phyloP scores from a whole-genome alignment of 2,113 vertebrate species.

The Ascaphus truei region DNA sequence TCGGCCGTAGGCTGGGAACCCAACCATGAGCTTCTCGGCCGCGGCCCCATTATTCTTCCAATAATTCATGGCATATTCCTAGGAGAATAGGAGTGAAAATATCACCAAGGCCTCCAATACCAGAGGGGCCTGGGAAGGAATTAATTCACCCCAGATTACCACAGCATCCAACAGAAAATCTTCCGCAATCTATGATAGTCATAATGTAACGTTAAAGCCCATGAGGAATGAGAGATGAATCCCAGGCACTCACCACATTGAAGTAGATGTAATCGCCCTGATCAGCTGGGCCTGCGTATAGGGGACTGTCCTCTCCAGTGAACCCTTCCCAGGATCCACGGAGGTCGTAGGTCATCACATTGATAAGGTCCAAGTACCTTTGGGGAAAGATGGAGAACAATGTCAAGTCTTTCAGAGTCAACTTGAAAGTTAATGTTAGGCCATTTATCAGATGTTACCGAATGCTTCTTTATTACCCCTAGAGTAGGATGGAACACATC shows the following conservation, averaged over 20 bases:
- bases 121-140: too few relatives aligned
- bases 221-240: not conserved
- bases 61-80: slow-evolving; percentile 65
- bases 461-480: too few relatives aligned
- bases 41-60: slow-evolving; percentile 65
- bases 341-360: slow-evolving; percentile 61
- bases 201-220: too few relatives aligned
- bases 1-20: slow-evolving; percentile 60
- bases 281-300: slow-evolving; percentile 50
- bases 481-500: too few relatives aligned
- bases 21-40: slow-evolving; percentile 64
- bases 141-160: too few relatives aligned
- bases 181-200: too few relatives aligned
- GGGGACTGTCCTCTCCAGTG: slow-evolving; percentile 59
- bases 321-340: slow-evolving; percentile 47
- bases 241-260: slow-evolving; percentile 45
- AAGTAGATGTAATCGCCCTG: slow-evolving; percentile 44
- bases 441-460: too few relatives aligned
- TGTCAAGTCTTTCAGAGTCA: too few relatives aligned
- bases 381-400: not conserved
- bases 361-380: slow-evolving; percentile 66
- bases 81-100: too few relatives aligned
- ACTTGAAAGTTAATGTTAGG: too few relatives aligned
- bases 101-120: too few relatives aligned
- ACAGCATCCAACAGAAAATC: too few relatives aligned